Conservation (phyloP, 2,113 vertebrate genomes). For the Charadrius vociferus region DNA sequence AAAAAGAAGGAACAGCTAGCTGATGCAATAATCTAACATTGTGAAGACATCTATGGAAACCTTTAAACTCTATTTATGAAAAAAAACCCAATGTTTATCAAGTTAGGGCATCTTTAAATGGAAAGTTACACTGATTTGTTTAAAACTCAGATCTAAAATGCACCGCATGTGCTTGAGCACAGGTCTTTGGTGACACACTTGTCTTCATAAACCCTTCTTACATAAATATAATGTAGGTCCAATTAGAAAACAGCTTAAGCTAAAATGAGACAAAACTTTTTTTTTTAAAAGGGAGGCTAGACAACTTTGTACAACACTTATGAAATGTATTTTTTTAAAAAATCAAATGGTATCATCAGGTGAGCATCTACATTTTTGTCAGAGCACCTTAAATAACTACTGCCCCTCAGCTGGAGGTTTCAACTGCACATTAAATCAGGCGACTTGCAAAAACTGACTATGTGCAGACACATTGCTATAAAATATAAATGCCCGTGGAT, state of each 20-base stretch:
- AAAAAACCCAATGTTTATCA: too few relatives aligned
- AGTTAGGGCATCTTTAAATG: too few relatives aligned
- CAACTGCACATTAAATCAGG: not conserved
- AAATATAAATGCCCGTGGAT: not conserved
- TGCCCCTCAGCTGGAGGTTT: not conserved
- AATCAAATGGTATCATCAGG: not conserved
- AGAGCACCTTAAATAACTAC: not conserved
- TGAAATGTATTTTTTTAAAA: not conserved
- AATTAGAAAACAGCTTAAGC: not conserved
- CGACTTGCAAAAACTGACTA: not conserved
- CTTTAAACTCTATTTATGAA: too few relatives aligned
- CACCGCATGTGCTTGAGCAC: too few relatives aligned
- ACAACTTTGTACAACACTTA: not conserved
- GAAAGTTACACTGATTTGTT: too few relatives aligned
- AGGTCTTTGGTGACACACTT: too few relatives aligned
- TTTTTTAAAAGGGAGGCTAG: not conserved
- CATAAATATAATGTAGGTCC: too few relatives aligned
- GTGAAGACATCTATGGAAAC: too few relatives aligned
- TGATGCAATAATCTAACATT: too few relatives aligned
- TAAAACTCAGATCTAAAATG: too few relatives aligned
- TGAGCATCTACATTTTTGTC: not conserved
- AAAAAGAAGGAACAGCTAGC: too few relatives aligned
- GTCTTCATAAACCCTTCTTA: too few relatives aligned
- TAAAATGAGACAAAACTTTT: not conserved
- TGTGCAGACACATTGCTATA: not conserved